A percentile compares a stretch with the other conserved stretches of the same genome.
These are phyloP conservation scores for Cistogaster globosa DNA, from an alignment of 2,888 invertebrate genomes.

Conservation along the genomic window DNA sequence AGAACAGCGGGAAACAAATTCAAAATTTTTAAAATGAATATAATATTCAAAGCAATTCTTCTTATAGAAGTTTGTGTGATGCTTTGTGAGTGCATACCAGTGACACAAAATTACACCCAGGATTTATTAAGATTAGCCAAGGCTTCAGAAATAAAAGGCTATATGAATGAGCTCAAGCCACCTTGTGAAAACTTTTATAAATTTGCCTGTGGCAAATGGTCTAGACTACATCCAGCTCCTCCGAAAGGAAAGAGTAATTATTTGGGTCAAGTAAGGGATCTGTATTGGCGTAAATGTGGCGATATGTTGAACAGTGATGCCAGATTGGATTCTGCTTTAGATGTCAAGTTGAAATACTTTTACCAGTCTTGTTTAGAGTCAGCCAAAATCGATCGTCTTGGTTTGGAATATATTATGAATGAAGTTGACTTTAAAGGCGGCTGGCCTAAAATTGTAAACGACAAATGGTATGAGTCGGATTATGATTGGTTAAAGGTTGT, in stretches of 20 bases:
- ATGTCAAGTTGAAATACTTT: conserved; percentile 77
- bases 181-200: conserved; percentile 79
- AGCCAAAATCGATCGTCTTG: conserved; percentile 72
- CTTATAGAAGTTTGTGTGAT: conserved; percentile 37
- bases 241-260: conserved; percentile 75
- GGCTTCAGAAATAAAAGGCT: conserved; percentile 78
- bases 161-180: conserved; percentile 74
- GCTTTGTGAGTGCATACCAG: conserved; percentile 57
- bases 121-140: conserved; percentile 78
- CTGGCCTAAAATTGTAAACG: conserved; percentile 78
- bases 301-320: conserved; percentile 75
- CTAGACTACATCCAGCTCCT: conserved; percentile 76
- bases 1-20: conserved; percentile 7
- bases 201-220: conserved; percentile 81
- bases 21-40: conserved; percentile 33
- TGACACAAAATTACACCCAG: conserved; percentile 76
- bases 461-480: conserved; percentile 78
- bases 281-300: conserved; percentile 78
- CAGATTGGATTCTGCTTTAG: conserved; percentile 75
- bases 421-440: conserved; percentile 78
- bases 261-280: conserved; percentile 77
- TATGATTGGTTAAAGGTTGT: conserved; percentile 80
- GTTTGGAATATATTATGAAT: conserved; percentile 74
- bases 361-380: conserved; percentile 77
- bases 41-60: conserved; percentile 21